Evolutionary conservation across 35 echinoderm and acorn worm genomes (phyloP).

Genomic region (Patiria miniata): DNA sequence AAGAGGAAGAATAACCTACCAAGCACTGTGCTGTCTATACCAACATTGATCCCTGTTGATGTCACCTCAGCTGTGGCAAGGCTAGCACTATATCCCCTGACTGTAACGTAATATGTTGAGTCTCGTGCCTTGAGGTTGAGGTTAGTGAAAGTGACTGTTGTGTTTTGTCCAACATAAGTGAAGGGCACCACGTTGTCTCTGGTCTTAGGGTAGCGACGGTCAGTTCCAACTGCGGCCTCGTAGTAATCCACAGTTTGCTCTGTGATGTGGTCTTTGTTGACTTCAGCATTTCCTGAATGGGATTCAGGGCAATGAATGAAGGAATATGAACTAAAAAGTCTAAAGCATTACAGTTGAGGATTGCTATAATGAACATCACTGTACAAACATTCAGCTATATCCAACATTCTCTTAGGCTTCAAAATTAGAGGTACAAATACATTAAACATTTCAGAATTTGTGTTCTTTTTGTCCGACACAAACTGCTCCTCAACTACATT

Average conservation of each 20-base stretch:
- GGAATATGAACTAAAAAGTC: too few relatives aligned
- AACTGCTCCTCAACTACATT: too few relatives aligned
- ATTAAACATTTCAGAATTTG: too few relatives aligned
- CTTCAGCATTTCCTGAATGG: slow-evolving; percentile 38
- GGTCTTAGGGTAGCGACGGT: slow-evolving; percentile 57
- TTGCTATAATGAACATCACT: too few relatives aligned
- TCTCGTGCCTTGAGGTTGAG: slow-evolving; percentile 7
- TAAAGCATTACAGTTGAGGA: too few relatives aligned
- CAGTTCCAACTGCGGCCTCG: slow-evolving; percentile 49
- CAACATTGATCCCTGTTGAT: slow-evolving; percentile 49
- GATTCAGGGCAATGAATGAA: too few relatives aligned
- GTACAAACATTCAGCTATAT: too few relatives aligned
- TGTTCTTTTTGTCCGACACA: too few relatives aligned
- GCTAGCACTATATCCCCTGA: slow-evolving; percentile 31
- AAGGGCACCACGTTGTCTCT: slow-evolving; percentile 47
- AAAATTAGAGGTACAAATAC: too few relatives aligned
- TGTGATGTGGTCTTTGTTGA: not conserved
- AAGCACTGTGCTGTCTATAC: slow-evolving; percentile 1
- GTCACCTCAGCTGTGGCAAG: slow-evolving; percentile 39
- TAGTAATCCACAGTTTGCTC: slow-evolving; percentile 48
- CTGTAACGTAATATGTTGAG: slow-evolving; percentile 47
- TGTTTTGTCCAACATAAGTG: slow-evolving; percentile 45
- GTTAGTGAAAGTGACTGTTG: slow-evolving; percentile 30
- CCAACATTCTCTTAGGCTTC: too few relatives aligned
- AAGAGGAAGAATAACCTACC: slow-evolving; percentile 16